phyloP scores from a whole-genome alignment of 2,888 invertebrate genomes.

The Netelia melanura region DNA sequence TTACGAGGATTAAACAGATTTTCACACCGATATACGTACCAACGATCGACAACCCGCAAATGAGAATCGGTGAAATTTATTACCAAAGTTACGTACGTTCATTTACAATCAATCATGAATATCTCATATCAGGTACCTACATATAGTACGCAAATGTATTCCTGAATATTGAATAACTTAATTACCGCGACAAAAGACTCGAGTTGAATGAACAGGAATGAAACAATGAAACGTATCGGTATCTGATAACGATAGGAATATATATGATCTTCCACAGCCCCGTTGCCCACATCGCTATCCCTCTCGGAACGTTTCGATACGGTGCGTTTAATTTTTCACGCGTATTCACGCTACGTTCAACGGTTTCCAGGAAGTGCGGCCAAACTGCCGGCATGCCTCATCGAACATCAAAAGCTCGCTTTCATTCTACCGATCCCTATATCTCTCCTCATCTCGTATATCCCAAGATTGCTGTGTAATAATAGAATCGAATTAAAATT shows the following conservation, averaged over 20 bases:
- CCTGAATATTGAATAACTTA: constrained; percentile 49
- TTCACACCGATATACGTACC: too few species aligned
- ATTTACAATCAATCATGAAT: constrained; percentile 50
- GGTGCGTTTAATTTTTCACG: too few species aligned
- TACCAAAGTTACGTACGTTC: constrained; percentile 30
- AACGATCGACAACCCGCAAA: neutral
- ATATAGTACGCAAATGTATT: constrained; percentile 30
- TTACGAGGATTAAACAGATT: too few species aligned
- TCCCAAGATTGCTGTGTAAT: too few species aligned
- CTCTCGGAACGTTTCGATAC: too few species aligned
- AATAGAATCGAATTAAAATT: constrained; percentile 36
- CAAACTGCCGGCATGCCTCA: too few species aligned
- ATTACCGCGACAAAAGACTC: constrained; percentile 20
- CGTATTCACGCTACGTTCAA: too few species aligned
- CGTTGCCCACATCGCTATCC: neutral
- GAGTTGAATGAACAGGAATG: constrained; percentile 55
- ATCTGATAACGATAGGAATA: constrained; percentile 20
- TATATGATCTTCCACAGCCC: neutral
- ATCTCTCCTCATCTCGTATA: too few species aligned
- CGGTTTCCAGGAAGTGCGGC: too few species aligned
- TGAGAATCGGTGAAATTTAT: neutral
- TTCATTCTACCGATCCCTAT: too few species aligned
- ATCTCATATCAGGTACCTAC: neutral
- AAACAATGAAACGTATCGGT: constrained; percentile 41
- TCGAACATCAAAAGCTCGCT: too few species aligned